Percentiles rank a stretch among this genome's conserved stretches.
Conservation (phyloP, 2,797 vertebrate species). For the Lepus townsendii region DNA sequence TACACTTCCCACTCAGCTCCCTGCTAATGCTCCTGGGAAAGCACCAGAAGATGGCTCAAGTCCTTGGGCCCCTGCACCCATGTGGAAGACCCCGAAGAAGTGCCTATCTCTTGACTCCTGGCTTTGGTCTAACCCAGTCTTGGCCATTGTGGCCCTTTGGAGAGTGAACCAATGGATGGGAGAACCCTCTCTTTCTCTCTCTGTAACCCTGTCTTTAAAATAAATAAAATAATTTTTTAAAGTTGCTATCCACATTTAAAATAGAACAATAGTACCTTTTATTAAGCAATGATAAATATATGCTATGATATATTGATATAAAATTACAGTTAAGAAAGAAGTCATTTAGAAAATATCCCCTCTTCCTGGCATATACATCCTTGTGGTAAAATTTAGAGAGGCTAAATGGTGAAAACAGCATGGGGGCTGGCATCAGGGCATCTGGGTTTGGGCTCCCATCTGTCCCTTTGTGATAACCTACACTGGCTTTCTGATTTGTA, state of each 20-base stretch:
- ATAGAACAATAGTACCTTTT: not conserved
- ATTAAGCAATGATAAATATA: not conserved
- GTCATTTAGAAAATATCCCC: not conserved
- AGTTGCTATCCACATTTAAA: conserved; percentile 8
- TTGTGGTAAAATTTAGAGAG: not conserved
- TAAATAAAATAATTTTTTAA: too few species aligned
- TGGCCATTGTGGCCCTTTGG: too few species aligned
- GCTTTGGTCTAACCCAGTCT: too few species aligned
- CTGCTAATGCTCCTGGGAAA: too few species aligned
- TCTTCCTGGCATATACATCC: not conserved
- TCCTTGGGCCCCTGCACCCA: too few species aligned
- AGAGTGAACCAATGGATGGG: too few species aligned
- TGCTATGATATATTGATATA: not conserved
- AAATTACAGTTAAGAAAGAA: not conserved
- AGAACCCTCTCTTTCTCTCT: too few species aligned
- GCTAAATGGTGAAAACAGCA: not conserved
- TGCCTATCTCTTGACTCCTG: too few species aligned
- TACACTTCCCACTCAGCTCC: too few species aligned
- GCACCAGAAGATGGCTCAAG: too few species aligned
- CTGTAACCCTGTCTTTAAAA: too few species aligned
- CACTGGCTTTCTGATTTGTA: not conserved
- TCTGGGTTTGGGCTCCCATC: not conserved
- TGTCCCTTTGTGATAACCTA: not conserved
- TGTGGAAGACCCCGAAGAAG: too few species aligned
- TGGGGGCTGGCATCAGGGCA: not conserved